Evolutionary conservation across 2,797 vertebrate species (phyloP).

Genomic region (Chloroceryle inda): DNA sequence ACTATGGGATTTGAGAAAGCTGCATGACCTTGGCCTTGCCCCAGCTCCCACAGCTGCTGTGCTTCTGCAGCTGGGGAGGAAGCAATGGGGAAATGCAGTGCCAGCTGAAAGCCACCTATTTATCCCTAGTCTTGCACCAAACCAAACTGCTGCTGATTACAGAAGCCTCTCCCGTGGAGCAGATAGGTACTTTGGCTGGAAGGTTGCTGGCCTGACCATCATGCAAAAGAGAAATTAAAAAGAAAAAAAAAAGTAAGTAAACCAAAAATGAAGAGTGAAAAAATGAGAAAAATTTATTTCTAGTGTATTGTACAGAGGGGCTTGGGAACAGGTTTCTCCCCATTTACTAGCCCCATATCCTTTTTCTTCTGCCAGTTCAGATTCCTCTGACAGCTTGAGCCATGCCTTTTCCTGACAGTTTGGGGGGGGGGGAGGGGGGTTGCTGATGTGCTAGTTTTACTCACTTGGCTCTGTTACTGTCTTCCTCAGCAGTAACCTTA

Average conservation of each 20-base stretch:
- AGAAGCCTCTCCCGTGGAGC: neutral
- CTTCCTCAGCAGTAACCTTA: constrained; percentile 43
- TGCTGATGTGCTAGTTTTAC: constrained; percentile 29
- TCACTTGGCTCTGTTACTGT: neutral
- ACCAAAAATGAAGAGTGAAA: neutral
- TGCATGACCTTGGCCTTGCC: constrained; percentile 33
- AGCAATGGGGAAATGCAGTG: neutral
- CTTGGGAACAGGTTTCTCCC: neutral
- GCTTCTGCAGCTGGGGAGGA: constrained; percentile 29
- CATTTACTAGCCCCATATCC: neutral
- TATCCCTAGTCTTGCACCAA: neutral
- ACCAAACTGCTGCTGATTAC: neutral
- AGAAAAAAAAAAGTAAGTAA: neutral
- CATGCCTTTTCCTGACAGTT: neutral
- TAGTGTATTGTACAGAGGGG: neutral
- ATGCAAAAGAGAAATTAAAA: neutral
- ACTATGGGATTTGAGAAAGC: constrained; percentile 8
- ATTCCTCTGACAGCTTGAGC: constrained; percentile 21
- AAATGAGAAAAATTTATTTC: neutral
- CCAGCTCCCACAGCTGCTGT: constrained; percentile 39
- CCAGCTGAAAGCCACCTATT: neutral
- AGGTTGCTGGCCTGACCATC: neutral
- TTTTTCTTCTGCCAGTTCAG: neutral
- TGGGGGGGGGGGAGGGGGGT: rapidly evolving
- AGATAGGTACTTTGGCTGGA: neutral